Conservation (phyloP, 2,888 invertebrate species). For the Steinernema scapterisci region DNA sequence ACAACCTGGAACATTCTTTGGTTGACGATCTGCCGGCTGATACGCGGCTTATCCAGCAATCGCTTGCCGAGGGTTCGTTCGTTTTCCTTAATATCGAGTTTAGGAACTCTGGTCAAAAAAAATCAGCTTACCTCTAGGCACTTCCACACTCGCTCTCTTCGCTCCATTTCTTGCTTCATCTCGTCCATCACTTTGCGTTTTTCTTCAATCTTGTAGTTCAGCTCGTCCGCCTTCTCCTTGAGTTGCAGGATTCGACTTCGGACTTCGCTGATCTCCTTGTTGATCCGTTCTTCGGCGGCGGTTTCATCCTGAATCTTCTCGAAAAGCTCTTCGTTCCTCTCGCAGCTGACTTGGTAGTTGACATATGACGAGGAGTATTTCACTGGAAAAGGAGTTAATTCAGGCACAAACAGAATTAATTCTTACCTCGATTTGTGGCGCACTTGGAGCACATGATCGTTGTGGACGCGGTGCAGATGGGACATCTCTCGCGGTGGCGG, state of each 20-base stretch:
- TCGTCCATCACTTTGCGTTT: background rate
- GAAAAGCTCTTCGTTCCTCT: background rate
- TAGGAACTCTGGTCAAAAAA: no score
- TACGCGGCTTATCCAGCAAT: background rate
- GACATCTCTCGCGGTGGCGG: constrained; percentile 7
- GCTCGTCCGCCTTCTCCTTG: background rate
- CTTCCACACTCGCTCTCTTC: background rate
- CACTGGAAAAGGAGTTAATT: no score
- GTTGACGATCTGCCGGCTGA: background rate
- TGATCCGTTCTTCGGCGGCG: background rate
- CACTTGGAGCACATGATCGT: constrained; percentile 14
- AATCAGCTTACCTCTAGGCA: background rate
- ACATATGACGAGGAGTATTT: constrained; percentile 23
- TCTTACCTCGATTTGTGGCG: background rate
- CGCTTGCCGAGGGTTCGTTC: background rate
- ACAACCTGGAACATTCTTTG: background rate
- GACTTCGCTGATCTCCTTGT: background rate
- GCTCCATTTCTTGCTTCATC: background rate
- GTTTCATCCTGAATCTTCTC: background rate
- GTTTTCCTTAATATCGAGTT: background rate
- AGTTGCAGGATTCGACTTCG: background rate
- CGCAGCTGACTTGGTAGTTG: background rate
- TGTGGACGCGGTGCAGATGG: constrained; percentile 7
- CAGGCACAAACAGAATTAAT: background rate
- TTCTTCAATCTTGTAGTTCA: background rate